Evolutionary conservation across 2,888 invertebrate genomes (phyloP).

Genomic region (Phanerotoma sp.): DNA sequence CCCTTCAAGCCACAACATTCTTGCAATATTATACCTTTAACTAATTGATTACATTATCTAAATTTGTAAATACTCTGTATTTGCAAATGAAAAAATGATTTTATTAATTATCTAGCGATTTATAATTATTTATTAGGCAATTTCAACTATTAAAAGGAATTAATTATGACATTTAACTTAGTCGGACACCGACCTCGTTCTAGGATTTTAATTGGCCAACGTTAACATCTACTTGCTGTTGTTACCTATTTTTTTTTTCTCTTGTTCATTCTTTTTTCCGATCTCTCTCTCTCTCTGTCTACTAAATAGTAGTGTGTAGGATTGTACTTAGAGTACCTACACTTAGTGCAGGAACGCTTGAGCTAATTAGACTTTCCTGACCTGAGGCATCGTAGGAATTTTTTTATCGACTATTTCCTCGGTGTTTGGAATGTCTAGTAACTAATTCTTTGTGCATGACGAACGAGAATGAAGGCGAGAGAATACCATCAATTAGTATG

Average conservation of each 20-base stretch:
- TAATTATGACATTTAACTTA: too few relatives aligned
- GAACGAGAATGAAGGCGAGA: neutral
- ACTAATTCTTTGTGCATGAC: neutral
- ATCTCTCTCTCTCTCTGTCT: neutral
- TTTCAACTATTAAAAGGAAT: too few relatives aligned
- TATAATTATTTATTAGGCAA: neutral
- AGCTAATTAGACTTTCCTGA: constrained; percentile 9
- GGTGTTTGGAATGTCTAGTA: neutral
- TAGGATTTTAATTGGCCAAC: neutral
- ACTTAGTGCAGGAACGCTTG: neutral
- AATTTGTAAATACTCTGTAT: too few relatives aligned
- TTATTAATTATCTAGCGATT: neutral
- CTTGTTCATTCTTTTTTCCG: neutral
- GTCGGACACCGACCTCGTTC: too few relatives aligned
- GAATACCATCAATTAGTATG: neutral
- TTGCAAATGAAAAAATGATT: neutral
- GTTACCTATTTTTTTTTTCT: neutral
- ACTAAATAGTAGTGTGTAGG: neutral
- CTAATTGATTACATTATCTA: too few relatives aligned
- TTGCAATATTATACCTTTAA: too few relatives aligned
- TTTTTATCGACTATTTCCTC: neutral
- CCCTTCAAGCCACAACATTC: too few relatives aligned
- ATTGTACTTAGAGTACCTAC: neutral
- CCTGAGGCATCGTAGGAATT: constrained; percentile 8
- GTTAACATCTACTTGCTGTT: neutral